Evolutionary conservation across 1,140 invertebrate genomes (phyloP), one percentile per base, ranked within the genome.

Genomic region (Hestina assimilis): DNA sequence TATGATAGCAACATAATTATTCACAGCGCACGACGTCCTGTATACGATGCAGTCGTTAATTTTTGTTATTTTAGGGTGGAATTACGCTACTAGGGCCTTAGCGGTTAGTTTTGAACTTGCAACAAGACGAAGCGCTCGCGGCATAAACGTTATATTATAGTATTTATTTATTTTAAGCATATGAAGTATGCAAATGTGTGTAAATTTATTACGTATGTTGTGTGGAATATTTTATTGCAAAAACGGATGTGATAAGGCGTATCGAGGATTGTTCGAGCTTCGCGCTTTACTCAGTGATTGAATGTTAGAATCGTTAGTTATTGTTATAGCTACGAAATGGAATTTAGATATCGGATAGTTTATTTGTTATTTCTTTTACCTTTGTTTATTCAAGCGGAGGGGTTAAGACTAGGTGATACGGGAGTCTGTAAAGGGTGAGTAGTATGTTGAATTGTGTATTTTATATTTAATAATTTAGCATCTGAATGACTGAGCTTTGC

Each of bases 1-100:
- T 48, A 35, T 48, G 35, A 11, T 20, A 23, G 8, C n/a, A 15
- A 47, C 20, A 35, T 54, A 51, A 62, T 54, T 53, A 63, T 63
- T 63, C 61, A 42, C 43, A 53, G 11, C 61, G 40, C 50, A 45
- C 56, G 47, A 59, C 61, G 47, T 63, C 61, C 60, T 63, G 60
- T 63, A 50, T 59, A 38, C 14, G 33, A 42, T 12, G 17, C 33
- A 9, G 33, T 28, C 24, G 24, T 19, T 38, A 17, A 38, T 38
- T 38, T 3, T 38, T 38, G n/a, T 38, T 38, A 38, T 15, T 38
- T 38, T 38, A 17, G 33, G 33, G 33, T 38, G 33, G 33, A 17
- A 14, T 38, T 38, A 38, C 33, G 33, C 14, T 38, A 38, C 33
- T 38, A 7, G 15, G n/a, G n/a, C n/a, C n/a, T n/a, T n/a, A n/a